Conservation (phyloP, 2,113 vertebrate species). For the Alligator sinensis region DNA sequence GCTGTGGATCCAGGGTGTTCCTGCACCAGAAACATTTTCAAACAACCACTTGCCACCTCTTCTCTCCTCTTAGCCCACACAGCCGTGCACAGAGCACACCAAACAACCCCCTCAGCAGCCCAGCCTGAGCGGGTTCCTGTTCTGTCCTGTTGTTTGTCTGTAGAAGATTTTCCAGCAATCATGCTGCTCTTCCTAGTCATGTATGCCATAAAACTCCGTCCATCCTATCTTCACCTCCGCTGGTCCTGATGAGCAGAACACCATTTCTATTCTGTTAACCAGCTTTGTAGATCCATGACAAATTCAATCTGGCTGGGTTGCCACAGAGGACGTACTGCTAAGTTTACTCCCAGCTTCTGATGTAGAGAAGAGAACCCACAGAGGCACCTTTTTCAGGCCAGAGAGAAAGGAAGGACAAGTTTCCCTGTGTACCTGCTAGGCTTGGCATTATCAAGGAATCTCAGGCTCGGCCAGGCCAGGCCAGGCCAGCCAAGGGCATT, state of each 20-base stretch:
- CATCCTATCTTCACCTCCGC: not conserved
- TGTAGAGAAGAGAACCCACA: not conserved
- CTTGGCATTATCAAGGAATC: not conserved
- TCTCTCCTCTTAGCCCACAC: not conserved
- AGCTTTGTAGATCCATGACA: slow-evolving; percentile 18
- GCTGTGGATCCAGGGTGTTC: not conserved
- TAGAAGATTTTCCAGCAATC: not conserved
- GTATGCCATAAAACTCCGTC: not conserved
- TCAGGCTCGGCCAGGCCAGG: slow-evolving; percentile 49
- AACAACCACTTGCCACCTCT: not conserved
- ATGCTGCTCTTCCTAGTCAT: not conserved
- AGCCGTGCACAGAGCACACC: not conserved
- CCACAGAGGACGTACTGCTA: not conserved
- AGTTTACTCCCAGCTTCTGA: not conserved
- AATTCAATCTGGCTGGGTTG: not conserved
- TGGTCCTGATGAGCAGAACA: not conserved
- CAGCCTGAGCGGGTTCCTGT: not conserved
- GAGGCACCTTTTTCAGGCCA: not conserved
- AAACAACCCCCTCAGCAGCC: not conserved
- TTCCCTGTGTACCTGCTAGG: slow-evolving; percentile 4
- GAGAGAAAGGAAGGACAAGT: slow-evolving; percentile 8
- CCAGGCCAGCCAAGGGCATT: slow-evolving; percentile 62
- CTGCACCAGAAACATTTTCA: not conserved
- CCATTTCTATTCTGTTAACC: not conserved
- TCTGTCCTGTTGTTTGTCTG: not conserved